Evolutionary conservation across 37 sponge, comb jelly and placozoan genomes (phyloP).

Genomic region (Diacarnus erythraeanus): DNA sequence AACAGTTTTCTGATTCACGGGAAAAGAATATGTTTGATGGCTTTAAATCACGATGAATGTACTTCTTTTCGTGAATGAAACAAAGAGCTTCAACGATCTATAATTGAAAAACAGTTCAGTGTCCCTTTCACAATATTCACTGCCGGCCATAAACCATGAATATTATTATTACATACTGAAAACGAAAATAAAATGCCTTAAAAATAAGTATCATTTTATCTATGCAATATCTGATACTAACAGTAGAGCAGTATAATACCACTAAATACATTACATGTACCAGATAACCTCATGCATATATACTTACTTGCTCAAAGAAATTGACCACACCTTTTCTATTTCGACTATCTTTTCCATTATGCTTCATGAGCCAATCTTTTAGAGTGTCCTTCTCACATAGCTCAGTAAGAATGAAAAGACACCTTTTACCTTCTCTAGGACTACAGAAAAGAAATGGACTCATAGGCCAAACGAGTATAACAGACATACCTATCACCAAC

Average conservation of each 20-base stretch:
- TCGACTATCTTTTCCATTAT: constrained; percentile 7
- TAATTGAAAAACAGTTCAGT: not conserved
- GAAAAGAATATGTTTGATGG: constrained; percentile 93
- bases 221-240: too few species aligned
- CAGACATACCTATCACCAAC: too few species aligned
- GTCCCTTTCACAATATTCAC: not conserved
- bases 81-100: constrained; percentile 81
- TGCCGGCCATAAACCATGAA: constrained; percentile 27
- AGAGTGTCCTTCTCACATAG: constrained; percentile 79
- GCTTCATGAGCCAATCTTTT: constrained; percentile 66
- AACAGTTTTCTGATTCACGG: constrained; percentile 29
- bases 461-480: too few species aligned
- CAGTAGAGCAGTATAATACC: too few species aligned
- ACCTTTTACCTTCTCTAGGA: constrained; percentile 1
- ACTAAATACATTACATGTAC: too few species aligned
- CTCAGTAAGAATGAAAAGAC: constrained; percentile 84
- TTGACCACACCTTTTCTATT: constrained; percentile 24
- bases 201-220: too few species aligned
- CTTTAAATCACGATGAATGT: constrained; percentile 87
- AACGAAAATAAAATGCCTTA: too few species aligned
- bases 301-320: constrained; percentile 66
- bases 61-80: constrained; percentile 76
- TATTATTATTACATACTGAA: too few species aligned
- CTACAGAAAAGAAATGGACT: not conserved
- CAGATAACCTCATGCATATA: too few species aligned